phyloP scores from a whole-genome alignment of 2,888 invertebrate species.

The Agonopterix heracliana region DNA sequence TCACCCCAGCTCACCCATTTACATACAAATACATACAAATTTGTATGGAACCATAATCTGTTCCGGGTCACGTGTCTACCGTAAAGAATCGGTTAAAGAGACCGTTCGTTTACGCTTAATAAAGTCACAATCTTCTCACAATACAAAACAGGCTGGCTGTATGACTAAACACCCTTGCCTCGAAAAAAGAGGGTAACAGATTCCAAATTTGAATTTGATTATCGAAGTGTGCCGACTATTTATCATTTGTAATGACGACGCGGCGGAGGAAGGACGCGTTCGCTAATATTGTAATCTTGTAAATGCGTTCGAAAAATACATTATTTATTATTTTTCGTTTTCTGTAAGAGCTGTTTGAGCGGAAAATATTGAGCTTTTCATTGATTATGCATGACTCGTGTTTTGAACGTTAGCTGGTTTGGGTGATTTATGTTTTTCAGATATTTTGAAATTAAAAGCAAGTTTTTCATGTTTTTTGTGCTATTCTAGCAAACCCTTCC shows the following conservation, averaged over 20 bases:
- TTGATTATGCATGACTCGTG: conserved; percentile 54
- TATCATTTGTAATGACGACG: conserved; percentile 73
- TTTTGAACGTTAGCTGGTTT: conserved; percentile 4
- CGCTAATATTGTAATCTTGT: conserved; percentile 73
- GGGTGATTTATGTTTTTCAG: too few species aligned
- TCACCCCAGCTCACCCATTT: conserved; percentile 61
- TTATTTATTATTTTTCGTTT: conserved; percentile 59
- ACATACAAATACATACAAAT: conserved; percentile 71
- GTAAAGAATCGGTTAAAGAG: conserved; percentile 75
- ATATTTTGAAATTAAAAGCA: too few species aligned
- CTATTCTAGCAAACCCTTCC: too few species aligned
- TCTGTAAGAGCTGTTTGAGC: conserved; percentile 47
- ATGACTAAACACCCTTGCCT: conserved; percentile 44
- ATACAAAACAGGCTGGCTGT: conserved; percentile 56
- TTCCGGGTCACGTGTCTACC: conserved; percentile 78
- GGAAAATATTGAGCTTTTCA: conserved; percentile 63
- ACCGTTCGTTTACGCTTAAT: conserved; percentile 71
- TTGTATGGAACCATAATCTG: conserved; percentile 64
- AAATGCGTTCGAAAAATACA: conserved; percentile 69
- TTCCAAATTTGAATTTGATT: conserved; percentile 77
- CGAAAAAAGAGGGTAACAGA: conserved; percentile 65
- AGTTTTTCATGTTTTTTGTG: too few species aligned
- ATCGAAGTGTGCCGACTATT: conserved; percentile 75
- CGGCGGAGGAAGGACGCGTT: conserved; percentile 53
- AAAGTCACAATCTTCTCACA: conserved; percentile 74